Percentiles rank a stretch among this genome's conserved stretches.
Conservation (phyloP, 1,140 invertebrate genomes). For the Saccostrea glomerata region DNA sequence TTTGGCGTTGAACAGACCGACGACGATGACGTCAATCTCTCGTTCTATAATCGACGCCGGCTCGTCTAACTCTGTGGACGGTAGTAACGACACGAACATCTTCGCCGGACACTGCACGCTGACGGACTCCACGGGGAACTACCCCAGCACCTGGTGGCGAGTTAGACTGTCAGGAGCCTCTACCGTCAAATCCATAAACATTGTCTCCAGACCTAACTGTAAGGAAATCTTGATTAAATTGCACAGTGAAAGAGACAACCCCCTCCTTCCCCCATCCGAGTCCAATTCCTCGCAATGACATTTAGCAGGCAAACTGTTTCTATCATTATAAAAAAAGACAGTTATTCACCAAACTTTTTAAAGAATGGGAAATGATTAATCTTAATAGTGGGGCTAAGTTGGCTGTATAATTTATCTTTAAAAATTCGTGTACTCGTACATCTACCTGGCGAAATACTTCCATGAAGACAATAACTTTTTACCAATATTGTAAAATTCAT, state of each 20-base stretch:
- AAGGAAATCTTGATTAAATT: not conserved
- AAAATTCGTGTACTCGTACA: too few relatives aligned
- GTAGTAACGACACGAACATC: not conserved
- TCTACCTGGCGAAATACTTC: too few relatives aligned
- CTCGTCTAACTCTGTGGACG: not conserved
- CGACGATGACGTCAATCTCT: conserved; percentile 14
- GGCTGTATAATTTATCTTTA: not conserved
- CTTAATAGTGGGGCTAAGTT: too few relatives aligned
- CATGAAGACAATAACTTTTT: too few relatives aligned
- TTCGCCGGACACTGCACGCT: not conserved
- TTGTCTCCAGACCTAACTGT: not conserved
- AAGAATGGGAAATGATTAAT: too few relatives aligned
- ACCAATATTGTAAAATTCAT: too few relatives aligned
- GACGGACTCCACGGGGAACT: conserved; percentile 1
- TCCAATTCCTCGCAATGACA: too few relatives aligned
- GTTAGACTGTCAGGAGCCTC: not conserved
- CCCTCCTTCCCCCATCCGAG: too few relatives aligned
- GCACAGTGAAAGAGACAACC: too few relatives aligned
- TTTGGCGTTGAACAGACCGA: not conserved
- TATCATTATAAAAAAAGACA: too few relatives aligned
- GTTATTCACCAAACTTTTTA: too few relatives aligned
- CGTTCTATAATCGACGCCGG: not conserved
- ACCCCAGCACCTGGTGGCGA: not conserved
- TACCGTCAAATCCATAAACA: conserved; percentile 1
- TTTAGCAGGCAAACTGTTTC: too few relatives aligned